Evolutionary conservation across 30 jellyfish, hydroid and myxozoan species (phyloP), one percentile per base, ranked within the genome.

Genomic region (Turritopsis rubra): DNA sequence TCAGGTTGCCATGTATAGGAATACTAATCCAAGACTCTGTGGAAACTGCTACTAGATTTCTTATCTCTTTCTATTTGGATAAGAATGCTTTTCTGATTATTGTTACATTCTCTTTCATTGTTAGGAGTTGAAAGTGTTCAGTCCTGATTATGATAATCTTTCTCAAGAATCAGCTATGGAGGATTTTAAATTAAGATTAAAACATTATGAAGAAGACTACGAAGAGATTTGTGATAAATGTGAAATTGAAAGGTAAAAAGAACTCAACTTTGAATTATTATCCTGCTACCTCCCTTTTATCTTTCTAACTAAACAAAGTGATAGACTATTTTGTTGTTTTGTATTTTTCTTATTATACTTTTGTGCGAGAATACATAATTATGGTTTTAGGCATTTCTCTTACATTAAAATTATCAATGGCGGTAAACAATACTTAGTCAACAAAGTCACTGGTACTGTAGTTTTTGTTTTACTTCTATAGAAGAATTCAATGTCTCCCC

Each of bases 341-440:
- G 66, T 52, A 53, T 79, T n/a, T 73, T 81, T 60, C 21, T 60
- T 60, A 18, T 60, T 60, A 23, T 60, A 18, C 21, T 60, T 60
- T 0, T 60, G n/a, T n/a, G n/a, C n/a, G n/a, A n/a, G n/a, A n/a
- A n/a, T n/a, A n/a, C 73, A 60, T 60, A 18, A 18, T 23, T 60
- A 23, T 60, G 21, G 21, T 18, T 52, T 31, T 52, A 92, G 98
- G 52, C 52, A 84, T 28, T 82, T 85, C n/a, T 92, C 98, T 3
- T 92, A 88, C 94, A 80, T 92, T 66, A 92, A 92, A 81, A 92
- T 88, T 71, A 92, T 92, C 22, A 85, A 92, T 82, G 98, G 95
- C 53, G 98, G 98, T 52, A 75, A 82, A 78, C 98, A 92, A 73
- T 92, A 76, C 72, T 88, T 92, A 26, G 96, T 92, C 1, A 92